phyloP scores from a whole-genome alignment of 1,140 invertebrate genomes.

The Lasioglossum baleicum region DNA sequence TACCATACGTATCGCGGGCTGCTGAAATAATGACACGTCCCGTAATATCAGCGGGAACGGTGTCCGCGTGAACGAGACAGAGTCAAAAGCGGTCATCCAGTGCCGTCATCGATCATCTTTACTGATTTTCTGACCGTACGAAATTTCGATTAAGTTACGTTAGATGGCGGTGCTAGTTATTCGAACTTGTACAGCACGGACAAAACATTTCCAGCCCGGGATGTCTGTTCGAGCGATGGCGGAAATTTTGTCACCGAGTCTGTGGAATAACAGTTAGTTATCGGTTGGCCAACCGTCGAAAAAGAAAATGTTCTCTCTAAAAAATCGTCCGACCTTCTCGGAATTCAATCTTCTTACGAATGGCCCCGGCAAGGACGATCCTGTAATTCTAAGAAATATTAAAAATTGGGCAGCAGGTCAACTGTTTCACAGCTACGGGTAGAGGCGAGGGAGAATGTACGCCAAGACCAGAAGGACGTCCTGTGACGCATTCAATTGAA shows the following conservation, averaged over 20 bases:
- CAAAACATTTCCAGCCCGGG: conserved; percentile 51
- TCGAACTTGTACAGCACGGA: conserved; percentile 25
- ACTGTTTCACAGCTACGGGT: conserved; percentile 39
- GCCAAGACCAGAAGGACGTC: conserved; percentile 74
- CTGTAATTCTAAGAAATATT: conserved; percentile 63
- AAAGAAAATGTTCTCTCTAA: conserved; percentile 68
- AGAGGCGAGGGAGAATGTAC: conserved; percentile 67
- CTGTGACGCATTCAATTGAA: conserved; percentile 78
- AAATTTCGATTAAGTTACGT: conserved; percentile 28
- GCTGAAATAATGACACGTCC: conserved; percentile 59
- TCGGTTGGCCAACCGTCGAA: neutral
- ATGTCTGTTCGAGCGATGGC: conserved; percentile 58
- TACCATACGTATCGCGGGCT: conserved; percentile 66
- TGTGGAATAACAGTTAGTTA: conserved; percentile 7
- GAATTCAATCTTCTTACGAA: neutral
- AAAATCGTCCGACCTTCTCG: neutral
- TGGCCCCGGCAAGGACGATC: too few species aligned
- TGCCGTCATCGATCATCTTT: neutral
- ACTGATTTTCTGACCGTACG: conserved; percentile 12
- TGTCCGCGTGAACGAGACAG: too few species aligned
- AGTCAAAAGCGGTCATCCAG: conserved; percentile 8
- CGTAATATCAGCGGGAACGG: neutral
- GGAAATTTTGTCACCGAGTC: conserved; percentile 55
- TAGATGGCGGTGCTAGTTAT: conserved; percentile 29
- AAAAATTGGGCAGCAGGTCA: conserved; percentile 37